Evolutionary conservation across 2,113 vertebrate genomes (phyloP).

Genomic region (Paramisgurnus dabryanus): DNA sequence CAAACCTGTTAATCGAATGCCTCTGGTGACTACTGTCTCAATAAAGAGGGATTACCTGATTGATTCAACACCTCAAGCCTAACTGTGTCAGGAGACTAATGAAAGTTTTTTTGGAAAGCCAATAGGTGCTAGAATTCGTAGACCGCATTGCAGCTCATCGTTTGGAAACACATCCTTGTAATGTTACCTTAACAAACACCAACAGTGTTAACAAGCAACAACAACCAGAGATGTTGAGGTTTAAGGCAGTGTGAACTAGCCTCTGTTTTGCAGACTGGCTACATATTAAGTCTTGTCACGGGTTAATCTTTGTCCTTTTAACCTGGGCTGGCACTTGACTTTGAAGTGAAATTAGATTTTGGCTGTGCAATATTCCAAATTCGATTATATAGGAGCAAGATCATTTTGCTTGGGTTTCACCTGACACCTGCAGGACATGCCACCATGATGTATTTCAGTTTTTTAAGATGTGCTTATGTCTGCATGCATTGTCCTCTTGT

Average conservation of each 20-base stretch:
- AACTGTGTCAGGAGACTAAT: constrained; percentile 2
- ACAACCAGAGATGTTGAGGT: no score
- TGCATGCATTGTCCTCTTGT: not conserved
- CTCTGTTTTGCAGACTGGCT: no score
- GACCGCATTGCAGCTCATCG: no score
- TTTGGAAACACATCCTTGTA: no score
- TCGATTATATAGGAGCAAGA: not conserved
- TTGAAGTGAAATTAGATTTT: constrained; percentile 12
- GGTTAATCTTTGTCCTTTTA: constrained; percentile 9
- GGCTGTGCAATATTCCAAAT: constrained; percentile 1
- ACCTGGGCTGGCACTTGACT: not conserved
- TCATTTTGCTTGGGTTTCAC: constrained; percentile 6
- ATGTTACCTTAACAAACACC: no score
- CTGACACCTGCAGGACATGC: constrained; percentile 8
- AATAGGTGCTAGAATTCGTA: not conserved
- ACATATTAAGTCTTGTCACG: not conserved
- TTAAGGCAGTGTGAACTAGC: no score
- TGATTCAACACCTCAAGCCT: not conserved
- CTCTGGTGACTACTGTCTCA: not conserved
- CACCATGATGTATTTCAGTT: not conserved
- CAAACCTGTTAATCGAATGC: constrained; percentile 12
- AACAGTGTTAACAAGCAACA: no score
- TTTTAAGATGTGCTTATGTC: not conserved
- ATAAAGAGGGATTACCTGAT: not conserved
- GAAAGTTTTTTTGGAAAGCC: not conserved